Conservation (phyloP, 30 jellyfish, hydroid and myxozoan species). For the Hydractinia symbiolongicarpus region DNA sequence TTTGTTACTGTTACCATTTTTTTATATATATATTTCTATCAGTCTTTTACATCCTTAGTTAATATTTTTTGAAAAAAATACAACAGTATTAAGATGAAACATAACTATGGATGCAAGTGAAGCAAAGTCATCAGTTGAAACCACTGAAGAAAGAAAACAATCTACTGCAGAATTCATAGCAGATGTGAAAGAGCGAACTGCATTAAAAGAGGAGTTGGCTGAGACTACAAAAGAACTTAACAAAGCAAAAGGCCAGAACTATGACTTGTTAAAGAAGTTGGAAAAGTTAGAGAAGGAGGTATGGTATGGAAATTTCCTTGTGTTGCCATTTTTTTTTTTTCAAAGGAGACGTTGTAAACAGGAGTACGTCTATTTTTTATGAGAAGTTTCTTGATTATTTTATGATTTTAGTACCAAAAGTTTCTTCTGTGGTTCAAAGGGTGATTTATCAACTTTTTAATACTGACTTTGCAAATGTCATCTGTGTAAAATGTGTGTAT, state of each 20-base stretch:
- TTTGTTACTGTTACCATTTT: not conserved
- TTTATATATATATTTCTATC: not conserved
- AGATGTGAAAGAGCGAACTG: conserved; percentile 66
- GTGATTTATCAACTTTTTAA: too few relatives aligned
- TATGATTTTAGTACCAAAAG: too few relatives aligned
- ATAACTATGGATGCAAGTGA: not conserved
- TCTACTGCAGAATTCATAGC: conserved; percentile 60
- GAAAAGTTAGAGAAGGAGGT: conserved; percentile 78
- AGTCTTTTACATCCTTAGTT: too few relatives aligned
- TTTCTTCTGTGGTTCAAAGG: too few relatives aligned
- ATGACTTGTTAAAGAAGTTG: conserved; percentile 57
- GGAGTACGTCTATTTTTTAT: too few relatives aligned
- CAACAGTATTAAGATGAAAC: too few relatives aligned
- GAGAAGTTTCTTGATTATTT: too few relatives aligned
- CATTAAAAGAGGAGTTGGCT: conserved; percentile 48
- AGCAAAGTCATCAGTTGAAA: not conserved
- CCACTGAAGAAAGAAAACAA: conserved; percentile 38
- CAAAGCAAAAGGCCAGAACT: conserved; percentile 74
- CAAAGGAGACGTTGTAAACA: too few relatives aligned
- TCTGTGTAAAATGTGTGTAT: too few relatives aligned
- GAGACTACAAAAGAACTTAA: conserved; percentile 56
- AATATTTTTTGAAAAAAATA: too few relatives aligned
- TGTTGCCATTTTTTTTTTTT: too few relatives aligned
- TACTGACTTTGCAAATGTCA: too few relatives aligned
- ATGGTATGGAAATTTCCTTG: not conserved